Conservation (phyloP, 2,888 invertebrate genomes). For the Brenthis hecate region DNA sequence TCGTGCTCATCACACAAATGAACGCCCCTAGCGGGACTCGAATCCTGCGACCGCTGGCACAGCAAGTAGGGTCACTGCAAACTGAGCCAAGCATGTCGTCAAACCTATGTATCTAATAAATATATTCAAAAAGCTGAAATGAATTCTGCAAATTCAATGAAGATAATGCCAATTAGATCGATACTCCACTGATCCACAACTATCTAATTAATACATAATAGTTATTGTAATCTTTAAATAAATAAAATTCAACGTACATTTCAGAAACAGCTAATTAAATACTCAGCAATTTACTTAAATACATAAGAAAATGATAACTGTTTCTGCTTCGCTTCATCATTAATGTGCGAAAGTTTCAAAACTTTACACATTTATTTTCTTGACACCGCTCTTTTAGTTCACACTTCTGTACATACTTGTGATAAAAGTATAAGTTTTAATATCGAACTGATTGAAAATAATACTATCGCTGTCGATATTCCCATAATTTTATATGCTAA, state of each 20-base stretch:
- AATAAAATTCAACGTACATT: no score
- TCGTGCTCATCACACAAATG: no score
- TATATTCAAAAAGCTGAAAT: no score
- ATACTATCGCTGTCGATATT: slow-evolving; percentile 5
- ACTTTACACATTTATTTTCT: not conserved
- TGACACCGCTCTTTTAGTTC: not conserved
- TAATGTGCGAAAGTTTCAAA: not conserved
- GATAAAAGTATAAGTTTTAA: not conserved
- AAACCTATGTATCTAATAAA: no score
- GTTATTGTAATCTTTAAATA: not conserved
- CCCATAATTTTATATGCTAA: slow-evolving; percentile 19
- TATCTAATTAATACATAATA: not conserved
- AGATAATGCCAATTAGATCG: no score
- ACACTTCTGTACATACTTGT: not conserved
- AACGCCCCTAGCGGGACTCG: no score
- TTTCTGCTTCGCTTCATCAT: not conserved
- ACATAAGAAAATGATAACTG: slow-evolving; percentile 1
- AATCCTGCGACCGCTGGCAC: no score
- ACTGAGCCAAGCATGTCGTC: no score
- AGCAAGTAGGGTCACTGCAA: no score
- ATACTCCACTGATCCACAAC: not conserved
- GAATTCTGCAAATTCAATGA: no score
- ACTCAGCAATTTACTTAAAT: not conserved
- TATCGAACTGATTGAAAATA: slow-evolving; percentile 2
- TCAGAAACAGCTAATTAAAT: not conserved